phyloP scores from a whole-genome alignment of 2,888 invertebrate genomes.

The Subacronicta megacephala region DNA sequence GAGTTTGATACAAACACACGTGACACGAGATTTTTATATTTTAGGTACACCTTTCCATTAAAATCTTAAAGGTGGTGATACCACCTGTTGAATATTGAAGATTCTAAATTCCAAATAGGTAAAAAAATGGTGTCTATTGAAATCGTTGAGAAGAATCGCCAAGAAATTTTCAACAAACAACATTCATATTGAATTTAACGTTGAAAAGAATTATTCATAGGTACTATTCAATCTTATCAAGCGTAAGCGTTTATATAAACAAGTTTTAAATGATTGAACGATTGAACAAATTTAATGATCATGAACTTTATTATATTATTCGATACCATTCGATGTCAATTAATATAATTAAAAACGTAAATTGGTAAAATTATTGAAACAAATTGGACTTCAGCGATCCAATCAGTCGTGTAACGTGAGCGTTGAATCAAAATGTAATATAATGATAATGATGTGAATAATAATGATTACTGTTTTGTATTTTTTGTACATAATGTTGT shows the following conservation, averaged over 20 bases:
- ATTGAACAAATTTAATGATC: conserved; percentile 26
- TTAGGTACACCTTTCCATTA: too few relatives aligned
- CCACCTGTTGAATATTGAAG: too few relatives aligned
- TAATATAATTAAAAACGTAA: conserved; percentile 51
- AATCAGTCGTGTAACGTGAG: conserved; percentile 47
- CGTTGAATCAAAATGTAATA: conserved; percentile 29
- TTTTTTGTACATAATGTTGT: too few relatives aligned
- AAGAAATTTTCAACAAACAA: neutral
- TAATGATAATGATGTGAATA: neutral
- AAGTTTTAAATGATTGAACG: conserved; percentile 15
- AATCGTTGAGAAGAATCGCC: neutral
- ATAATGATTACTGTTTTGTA: neutral
- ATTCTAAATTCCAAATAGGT: too few relatives aligned
- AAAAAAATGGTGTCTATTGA: too few relatives aligned
- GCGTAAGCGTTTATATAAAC: neutral
- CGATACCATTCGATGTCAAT: conserved; percentile 44
- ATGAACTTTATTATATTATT: conserved; percentile 47
- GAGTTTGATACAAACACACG: too few relatives aligned
- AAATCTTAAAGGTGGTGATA: too few relatives aligned
- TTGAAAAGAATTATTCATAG: neutral
- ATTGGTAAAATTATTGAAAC: conserved; percentile 52
- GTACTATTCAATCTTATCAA: neutral
- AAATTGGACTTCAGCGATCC: conserved; percentile 44
- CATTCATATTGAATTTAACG: neutral
- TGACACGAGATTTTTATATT: too few relatives aligned